These are phyloP conservation scores for Leptopilina drosophilae DNA, from an alignment of 2,888 invertebrate species.

Conservation along the genomic window DNA sequence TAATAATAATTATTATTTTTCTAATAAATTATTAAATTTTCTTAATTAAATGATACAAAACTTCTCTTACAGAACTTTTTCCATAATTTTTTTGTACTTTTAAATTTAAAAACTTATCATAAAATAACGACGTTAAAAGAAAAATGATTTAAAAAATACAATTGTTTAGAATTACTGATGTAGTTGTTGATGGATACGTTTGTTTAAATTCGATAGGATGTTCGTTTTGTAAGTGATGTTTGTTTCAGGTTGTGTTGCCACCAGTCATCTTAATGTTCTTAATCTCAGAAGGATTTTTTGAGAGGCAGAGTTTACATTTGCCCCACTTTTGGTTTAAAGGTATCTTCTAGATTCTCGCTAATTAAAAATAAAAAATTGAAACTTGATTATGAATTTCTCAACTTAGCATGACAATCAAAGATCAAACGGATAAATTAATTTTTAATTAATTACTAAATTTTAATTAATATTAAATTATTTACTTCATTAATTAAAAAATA, in stretches of 20 bases:
- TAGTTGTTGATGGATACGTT: slow-evolving; percentile 10
- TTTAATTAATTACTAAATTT: too few species aligned
- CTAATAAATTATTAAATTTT: too few species aligned
- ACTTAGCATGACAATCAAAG: neutral
- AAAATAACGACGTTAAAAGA: neutral
- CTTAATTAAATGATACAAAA: too few species aligned
- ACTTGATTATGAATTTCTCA: neutral
- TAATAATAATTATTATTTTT: too few species aligned
- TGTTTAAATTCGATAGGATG: slow-evolving; percentile 20
- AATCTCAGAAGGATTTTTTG: neutral
- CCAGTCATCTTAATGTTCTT: neutral
- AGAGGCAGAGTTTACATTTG: slow-evolving; percentile 27
- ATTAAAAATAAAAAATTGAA: neutral
- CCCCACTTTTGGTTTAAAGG: slow-evolving; percentile 12
- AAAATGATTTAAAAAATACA: neutral
- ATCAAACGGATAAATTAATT: too few species aligned
- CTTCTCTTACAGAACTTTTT: too few species aligned
- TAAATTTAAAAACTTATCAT: neutral
- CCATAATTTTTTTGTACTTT: too few species aligned
- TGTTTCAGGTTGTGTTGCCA: slow-evolving; percentile 5
- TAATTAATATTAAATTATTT: too few species aligned
- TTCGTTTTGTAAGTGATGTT: slow-evolving; percentile 21
- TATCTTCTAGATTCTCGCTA: neutral
- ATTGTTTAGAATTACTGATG: slow-evolving; percentile 9
- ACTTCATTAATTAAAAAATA: too few species aligned